Percentiles rank a stretch among this genome's conserved stretches.
Conservation (phyloP, 2,797 vertebrate genomes). For the Buphagus erythrorhynchus region DNA sequence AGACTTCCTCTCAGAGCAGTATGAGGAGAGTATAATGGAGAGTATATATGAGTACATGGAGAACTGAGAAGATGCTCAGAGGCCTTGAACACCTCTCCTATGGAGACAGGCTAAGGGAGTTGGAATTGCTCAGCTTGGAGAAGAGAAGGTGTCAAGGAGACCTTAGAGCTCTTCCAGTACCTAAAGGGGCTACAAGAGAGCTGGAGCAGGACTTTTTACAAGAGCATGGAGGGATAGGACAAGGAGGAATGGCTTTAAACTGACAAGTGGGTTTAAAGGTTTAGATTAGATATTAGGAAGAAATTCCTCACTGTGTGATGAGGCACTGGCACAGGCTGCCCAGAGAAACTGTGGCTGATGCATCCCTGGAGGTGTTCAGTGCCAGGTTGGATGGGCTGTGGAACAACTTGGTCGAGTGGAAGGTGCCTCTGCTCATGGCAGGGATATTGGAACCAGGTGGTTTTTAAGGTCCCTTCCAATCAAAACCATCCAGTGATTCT, state of each 20-base stretch:
- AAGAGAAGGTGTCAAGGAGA: background rate
- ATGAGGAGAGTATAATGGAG: background rate
- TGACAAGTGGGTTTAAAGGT: background rate
- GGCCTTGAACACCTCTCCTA: background rate
- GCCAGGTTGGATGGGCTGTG: background rate
- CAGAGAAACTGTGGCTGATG: background rate
- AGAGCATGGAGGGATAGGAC: background rate
- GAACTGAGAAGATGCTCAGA: background rate
- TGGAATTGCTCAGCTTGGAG: background rate
- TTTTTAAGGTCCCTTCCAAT: background rate
- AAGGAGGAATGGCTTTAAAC: background rate
- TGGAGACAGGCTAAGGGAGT: background rate
- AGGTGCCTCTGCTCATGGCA: background rate
- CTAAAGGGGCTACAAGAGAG: background rate
- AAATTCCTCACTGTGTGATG: background rate
- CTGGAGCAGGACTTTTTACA: background rate
- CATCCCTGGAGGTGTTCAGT: background rate
- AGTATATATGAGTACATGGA: background rate
- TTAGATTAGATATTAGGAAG: background rate
- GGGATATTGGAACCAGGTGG: rapidly evolving
- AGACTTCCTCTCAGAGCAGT: background rate
- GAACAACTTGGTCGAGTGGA: background rate
- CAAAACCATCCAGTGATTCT: background rate
- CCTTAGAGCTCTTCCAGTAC: background rate
- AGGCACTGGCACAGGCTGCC: background rate